phyloP scores from a whole-genome alignment of 2,888 invertebrate genomes.

The Oxyteleia sp. region DNA sequence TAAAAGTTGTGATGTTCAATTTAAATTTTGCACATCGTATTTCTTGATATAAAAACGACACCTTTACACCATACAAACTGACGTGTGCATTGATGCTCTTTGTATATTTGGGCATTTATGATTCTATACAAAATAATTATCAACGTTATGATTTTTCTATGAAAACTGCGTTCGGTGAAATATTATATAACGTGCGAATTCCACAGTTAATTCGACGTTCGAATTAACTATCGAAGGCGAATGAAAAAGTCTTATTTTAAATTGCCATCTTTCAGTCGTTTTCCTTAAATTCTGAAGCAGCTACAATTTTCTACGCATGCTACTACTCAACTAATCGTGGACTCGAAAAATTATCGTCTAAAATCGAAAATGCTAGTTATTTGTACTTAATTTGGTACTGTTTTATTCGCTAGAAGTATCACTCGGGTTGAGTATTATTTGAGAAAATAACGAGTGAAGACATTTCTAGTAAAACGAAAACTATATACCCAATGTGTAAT shows the following conservation, averaged over 20 bases:
- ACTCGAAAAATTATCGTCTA: conserved; percentile 26
- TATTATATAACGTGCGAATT: neutral
- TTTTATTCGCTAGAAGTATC: conserved; percentile 26
- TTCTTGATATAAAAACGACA: no score
- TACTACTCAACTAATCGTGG: conserved; percentile 28
- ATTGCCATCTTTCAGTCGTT: conserved; percentile 25
- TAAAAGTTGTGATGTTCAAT: no score
- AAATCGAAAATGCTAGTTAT: conserved; percentile 35
- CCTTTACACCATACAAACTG: no score
- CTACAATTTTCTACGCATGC: conserved; percentile 63
- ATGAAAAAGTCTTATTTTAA: neutral
- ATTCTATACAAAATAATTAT: neutral
- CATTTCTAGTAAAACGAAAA: neutral
- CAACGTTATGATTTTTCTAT: neutral
- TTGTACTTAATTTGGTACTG: conserved; percentile 63
- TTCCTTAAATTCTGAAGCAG: conserved; percentile 50
- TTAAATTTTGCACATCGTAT: no score
- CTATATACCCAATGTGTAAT: neutral
- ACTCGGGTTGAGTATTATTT: conserved; percentile 12
- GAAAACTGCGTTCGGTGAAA: neutral
- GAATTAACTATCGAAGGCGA: neutral
- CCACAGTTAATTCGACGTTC: neutral
- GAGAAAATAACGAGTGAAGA: conserved; percentile 25
- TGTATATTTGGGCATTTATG: no score
- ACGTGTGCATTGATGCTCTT: no score